phyloP scores from a whole-genome alignment of 2,113 vertebrate species.

The Embiotoca jacksoni region DNA sequence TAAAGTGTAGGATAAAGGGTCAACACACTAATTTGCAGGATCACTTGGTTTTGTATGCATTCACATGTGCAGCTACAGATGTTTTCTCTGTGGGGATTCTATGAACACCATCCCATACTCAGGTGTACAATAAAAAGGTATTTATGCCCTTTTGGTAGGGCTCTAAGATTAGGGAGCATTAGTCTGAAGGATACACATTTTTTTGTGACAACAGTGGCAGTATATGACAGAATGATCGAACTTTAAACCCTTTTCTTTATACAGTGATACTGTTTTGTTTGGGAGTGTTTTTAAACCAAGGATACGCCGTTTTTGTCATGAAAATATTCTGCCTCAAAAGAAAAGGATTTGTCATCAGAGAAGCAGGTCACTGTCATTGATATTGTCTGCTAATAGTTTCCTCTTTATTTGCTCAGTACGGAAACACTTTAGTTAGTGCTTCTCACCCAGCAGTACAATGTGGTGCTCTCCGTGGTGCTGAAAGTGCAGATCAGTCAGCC shows the following conservation, averaged over 20 bases:
- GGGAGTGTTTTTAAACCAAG: neutral
- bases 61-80: neutral
- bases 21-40: neutral
- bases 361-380: constrained; percentile 41
- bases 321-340: constrained; percentile 15
- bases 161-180: neutral
- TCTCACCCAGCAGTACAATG: constrained; percentile 13
- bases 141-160: neutral
- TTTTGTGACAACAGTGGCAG: neutral
- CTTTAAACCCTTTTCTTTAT: neutral
- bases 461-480: constrained; percentile 78
- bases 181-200: neutral
- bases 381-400: constrained; percentile 39
- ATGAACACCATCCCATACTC: neutral
- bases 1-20: neutral
- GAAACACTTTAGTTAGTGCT: constrained; percentile 22
- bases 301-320: constrained; percentile 26
- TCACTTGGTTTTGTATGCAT: neutral
- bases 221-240: neutral
- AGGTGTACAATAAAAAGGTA: neutral
- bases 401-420: constrained; percentile 13
- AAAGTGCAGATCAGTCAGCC: constrained; percentile 70
- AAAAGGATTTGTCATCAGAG: constrained; percentile 32
- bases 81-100: neutral
- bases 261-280: constrained; percentile 1